Evolutionary conservation across 35 echinoderm and acorn worm species (phyloP).

Genomic region (Patiria miniata): DNA sequence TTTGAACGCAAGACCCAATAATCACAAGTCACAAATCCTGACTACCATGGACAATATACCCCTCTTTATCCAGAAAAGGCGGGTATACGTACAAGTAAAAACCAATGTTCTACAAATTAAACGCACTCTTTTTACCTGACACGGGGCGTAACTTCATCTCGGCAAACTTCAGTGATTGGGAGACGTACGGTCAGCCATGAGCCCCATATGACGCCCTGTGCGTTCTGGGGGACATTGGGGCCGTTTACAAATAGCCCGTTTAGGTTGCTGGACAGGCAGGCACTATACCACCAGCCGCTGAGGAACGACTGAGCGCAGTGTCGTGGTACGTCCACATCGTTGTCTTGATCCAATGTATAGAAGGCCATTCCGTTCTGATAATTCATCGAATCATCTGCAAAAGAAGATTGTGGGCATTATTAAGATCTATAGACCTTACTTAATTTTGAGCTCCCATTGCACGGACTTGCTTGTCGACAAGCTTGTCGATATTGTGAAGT

Average conservation of each 20-base stretch:
- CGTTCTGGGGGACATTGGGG: not conserved
- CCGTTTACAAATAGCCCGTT: not conserved
- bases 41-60: too few relatives aligned
- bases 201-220: not conserved
- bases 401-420: too few relatives aligned
- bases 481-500: too few relatives aligned
- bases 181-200: not conserved
- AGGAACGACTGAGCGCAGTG: not conserved
- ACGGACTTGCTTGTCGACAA: too few relatives aligned
- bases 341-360: not conserved
- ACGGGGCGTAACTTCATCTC: slow-evolving; percentile 6
- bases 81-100: too few relatives aligned
- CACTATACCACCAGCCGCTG: not conserved
- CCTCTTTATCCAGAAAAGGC: too few relatives aligned
- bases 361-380: not conserved
- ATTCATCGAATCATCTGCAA: too few relatives aligned
- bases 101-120: too few relatives aligned
- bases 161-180: not conserved
- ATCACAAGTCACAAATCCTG: too few relatives aligned
- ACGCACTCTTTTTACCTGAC: not conserved
- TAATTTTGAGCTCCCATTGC: too few relatives aligned
- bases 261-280: not conserved
- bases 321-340: not conserved
- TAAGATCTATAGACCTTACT: too few relatives aligned
- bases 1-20: too few relatives aligned